Evolutionary conservation across 2,888 invertebrate genomes (phyloP), one percentile per base, ranked within the genome.

Genomic region (Andrena dorsata): DNA sequence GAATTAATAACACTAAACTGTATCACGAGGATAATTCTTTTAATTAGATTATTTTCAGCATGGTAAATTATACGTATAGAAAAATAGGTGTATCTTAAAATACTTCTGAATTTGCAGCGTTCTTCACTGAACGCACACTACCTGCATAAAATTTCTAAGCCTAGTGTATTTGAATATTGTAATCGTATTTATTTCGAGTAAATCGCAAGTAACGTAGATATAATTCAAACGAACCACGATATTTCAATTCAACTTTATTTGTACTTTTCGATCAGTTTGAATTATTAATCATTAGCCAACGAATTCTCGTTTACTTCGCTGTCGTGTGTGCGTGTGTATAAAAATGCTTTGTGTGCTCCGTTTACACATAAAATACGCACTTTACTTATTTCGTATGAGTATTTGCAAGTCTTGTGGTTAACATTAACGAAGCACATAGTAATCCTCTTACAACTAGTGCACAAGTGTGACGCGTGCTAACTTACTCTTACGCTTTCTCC

Each of bases 401-500:
- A 41, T 80, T 80, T 32, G 32, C 30, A 66, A 74, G 68, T 53
- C 30, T 68, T 51, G 13, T n/a, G n/a, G 85, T 76, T 82, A 76
- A 80, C 76, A 20, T 65, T 41, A 70, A 20, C 58, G 30, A 53
- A 71, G 60, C 85, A 82, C 82, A 56, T 35, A 35, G 35, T 35
- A 28, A 68, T 61, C 68, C 28, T 53, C 58, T 51, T 58, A 65
- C 76, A 66, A 76, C 60, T 28, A 58, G 16, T 26, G 65, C 80
- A 76, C 82, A 82, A 63, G 56, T 76, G 74, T 74, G 73, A 74
- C 75, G 72, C 56, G 69, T 58, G 74, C 74, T 66, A 85, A 84
- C 70, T 74, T 78, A 23, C 69, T 60, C 35, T 76, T 66, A 80
- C 53, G 86, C 87, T 87, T 87, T 74, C 71, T 75, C 70, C 65